These are phyloP conservation scores for Micrasema longulum DNA, from an alignment of 1,140 invertebrate species.

Conservation along the genomic window DNA sequence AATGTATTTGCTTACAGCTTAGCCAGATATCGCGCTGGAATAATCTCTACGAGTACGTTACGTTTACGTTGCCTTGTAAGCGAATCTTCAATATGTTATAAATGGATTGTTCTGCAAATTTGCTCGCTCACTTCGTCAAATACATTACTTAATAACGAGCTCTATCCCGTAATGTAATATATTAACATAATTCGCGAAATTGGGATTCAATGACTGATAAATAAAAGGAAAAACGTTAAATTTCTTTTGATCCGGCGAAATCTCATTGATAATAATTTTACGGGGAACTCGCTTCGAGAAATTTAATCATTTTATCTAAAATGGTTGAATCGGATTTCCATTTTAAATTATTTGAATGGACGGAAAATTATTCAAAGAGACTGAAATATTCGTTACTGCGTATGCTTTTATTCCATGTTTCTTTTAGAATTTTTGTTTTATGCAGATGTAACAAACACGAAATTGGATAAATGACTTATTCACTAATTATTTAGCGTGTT, in stretches of 20 bases:
- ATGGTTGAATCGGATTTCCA: slow-evolving; percentile 11
- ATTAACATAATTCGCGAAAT: too few species aligned
- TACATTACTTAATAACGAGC: slow-evolving; percentile 33
- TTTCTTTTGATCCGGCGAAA: slow-evolving; percentile 6
- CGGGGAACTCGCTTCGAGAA: slow-evolving; percentile 1
- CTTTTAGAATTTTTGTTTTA: slow-evolving; percentile 7
- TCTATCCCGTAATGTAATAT: slow-evolving; percentile 7
- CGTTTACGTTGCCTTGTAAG: slow-evolving; percentile 10
- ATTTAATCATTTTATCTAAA: slow-evolving; percentile 5
- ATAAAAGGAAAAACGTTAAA: slow-evolving; percentile 5
- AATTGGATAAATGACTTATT: slow-evolving; percentile 4
- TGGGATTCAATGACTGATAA: too few species aligned
- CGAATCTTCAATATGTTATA: slow-evolving; percentile 22
- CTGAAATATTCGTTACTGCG: slow-evolving; percentile 10
- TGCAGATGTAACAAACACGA: neutral
- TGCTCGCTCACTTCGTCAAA: slow-evolving; percentile 5
- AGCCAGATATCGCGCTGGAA: slow-evolving; percentile 18
- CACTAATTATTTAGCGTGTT: too few species aligned
- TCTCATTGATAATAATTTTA: slow-evolving; percentile 17
- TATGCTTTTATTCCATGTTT: neutral
- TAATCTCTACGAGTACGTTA: slow-evolving; percentile 8
- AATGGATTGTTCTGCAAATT: slow-evolving; percentile 29
- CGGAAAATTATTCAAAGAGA: slow-evolving; percentile 11
- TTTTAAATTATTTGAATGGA: slow-evolving; percentile 18
- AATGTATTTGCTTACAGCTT: slow-evolving; percentile 41